A percentile compares a stretch with the other conserved stretches of the same genome.
Conservation (phyloP, 2,888 invertebrate species). For the Latheticus oryzae region DNA sequence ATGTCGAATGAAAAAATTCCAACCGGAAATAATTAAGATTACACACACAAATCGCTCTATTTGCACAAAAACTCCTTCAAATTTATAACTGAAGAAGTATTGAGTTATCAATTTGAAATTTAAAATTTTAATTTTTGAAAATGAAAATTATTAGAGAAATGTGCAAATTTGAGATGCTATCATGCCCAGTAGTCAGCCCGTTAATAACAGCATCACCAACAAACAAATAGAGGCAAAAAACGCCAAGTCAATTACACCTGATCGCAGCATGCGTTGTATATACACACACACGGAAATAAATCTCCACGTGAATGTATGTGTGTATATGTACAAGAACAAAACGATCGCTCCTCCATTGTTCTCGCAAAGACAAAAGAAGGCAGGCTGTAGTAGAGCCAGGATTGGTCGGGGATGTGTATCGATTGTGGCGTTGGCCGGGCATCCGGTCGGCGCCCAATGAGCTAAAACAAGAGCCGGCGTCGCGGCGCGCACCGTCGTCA, state of each 20-base stretch:
- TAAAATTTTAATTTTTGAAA: no score
- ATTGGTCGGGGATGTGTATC: conserved; percentile 64
- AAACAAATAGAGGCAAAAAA: conserved; percentile 11
- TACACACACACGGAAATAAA: conserved; percentile 28
- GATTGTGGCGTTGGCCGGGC: conserved; percentile 64
- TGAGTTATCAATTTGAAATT: conserved; percentile 28
- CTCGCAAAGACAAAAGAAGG: conserved; percentile 65
- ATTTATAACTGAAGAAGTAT: conserved; percentile 4
- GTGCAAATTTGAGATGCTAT: no score
- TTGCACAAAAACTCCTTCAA: conserved; percentile 30
- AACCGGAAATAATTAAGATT: conserved; percentile 40
- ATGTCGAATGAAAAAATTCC: conserved; percentile 30
- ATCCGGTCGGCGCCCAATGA: conserved; percentile 66
- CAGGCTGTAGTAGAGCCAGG: conserved; percentile 61
- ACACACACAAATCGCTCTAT: conserved; percentile 42
- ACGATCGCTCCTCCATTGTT: conserved; percentile 66
- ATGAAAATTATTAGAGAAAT: no score
- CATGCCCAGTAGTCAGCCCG: no score
- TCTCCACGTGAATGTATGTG: no score
- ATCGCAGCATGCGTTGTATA: conserved; percentile 16
- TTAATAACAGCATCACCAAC: conserved; percentile 4
- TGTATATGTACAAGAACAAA: conserved; percentile 61
- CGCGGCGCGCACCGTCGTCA: conserved; percentile 57
- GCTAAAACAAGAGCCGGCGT: conserved; percentile 65
- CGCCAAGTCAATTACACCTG: conserved; percentile 11